These are phyloP conservation scores for Pangasius macronema DNA, from an alignment of 2,797 vertebrate species.

Conservation along the genomic window DNA sequence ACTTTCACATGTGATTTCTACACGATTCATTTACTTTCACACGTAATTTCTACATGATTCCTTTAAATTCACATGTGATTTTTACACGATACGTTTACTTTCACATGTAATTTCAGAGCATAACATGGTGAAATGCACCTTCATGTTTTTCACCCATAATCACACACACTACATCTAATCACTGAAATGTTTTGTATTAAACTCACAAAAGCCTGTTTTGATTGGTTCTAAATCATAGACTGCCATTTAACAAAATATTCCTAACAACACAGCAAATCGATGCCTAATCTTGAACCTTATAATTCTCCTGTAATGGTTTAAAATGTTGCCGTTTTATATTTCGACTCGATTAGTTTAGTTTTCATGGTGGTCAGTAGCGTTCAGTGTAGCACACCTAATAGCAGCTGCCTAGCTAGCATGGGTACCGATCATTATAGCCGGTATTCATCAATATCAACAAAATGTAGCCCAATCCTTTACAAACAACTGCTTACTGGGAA, in stretches of 20 bases:
- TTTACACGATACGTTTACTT: background rate
- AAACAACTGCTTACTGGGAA: background rate
- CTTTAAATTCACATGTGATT: background rate
- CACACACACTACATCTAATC: background rate
- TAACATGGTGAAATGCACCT: background rate
- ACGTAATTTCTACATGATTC: background rate
- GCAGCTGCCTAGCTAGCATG: background rate
- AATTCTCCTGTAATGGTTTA: background rate
- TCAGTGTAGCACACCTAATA: background rate
- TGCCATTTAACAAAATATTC: background rate
- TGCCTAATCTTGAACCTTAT: background rate
- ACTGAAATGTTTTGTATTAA: background rate
- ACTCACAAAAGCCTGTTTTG: background rate
- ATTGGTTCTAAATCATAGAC: background rate
- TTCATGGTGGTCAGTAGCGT: background rate
- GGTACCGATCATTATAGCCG: background rate
- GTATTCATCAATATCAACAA: background rate
- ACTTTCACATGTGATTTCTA: background rate
- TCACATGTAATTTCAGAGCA: background rate
- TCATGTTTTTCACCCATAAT: background rate
- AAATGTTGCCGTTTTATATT: background rate
- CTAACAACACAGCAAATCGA: background rate
- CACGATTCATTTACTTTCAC: background rate
- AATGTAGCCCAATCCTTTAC: background rate
- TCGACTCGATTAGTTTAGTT: background rate